Conservation (phyloP, 2,888 invertebrate genomes). For the Stramonita haemastoma region DNA sequence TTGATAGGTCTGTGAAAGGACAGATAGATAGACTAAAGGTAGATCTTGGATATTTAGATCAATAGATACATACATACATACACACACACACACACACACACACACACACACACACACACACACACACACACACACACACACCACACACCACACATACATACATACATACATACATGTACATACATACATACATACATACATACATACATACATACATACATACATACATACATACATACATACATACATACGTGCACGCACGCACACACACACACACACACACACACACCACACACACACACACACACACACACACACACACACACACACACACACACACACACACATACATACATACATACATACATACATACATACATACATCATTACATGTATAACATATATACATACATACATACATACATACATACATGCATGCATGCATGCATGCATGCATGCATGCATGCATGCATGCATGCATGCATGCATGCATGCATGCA, state of each 20-base stretch:
- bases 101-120: neutral
- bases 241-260: neutral
- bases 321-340: neutral
- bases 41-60: neutral
- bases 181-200: neutral
- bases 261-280: neutral
- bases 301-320: neutral
- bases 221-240: neutral
- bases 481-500: neutral
- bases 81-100: neutral
- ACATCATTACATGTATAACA: neutral
- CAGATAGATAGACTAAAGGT: too few relatives aligned
- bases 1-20: too few relatives aligned
- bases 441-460: neutral
- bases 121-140: neutral
- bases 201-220: constrained; percentile 2
- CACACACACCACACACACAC: neutral
- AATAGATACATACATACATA: neutral
- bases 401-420: neutral
- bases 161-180: neutral
- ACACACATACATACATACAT: neutral
- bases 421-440: neutral
- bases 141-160: neutral
- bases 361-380: neutral
- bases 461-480: neutral